Evolutionary conservation across 2,888 invertebrate species (phyloP).

Genomic region (Oligia latruncula): DNA sequence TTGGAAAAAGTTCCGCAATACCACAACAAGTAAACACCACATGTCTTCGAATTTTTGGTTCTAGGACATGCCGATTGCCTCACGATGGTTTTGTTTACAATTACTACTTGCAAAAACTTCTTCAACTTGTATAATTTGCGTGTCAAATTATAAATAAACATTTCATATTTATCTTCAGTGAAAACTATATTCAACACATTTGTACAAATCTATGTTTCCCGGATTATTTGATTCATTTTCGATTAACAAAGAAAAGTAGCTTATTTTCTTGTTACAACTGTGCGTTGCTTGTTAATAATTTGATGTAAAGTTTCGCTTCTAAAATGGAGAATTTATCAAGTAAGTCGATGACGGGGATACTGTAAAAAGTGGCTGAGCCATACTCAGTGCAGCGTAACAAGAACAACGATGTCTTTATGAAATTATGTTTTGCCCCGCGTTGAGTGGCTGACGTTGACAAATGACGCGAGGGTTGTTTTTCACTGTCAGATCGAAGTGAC

Average conservation of each 20-base stretch:
- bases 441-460: slow-evolving; percentile 88
- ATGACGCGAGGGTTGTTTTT: slow-evolving; percentile 87
- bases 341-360: slow-evolving; percentile 75
- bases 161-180: slow-evolving; percentile 7
- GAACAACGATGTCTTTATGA: slow-evolving; percentile 88
- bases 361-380: slow-evolving; percentile 72
- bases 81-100: neutral
- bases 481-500: slow-evolving; percentile 89
- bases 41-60: neutral
- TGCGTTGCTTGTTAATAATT: slow-evolving; percentile 43
- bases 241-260: slow-evolving; percentile 44
- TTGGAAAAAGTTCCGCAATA: too few relatives aligned
- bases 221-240: slow-evolving; percentile 33
- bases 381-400: slow-evolving; percentile 78
- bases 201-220: slow-evolving; percentile 5
- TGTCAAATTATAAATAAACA: slow-evolving; percentile 16
- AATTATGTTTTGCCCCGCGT: slow-evolving; percentile 87
- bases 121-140: slow-evolving; percentile 1
- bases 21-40: too few relatives aligned
- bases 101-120: neutral
- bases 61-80: neutral
- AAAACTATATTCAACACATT: slow-evolving; percentile 25
- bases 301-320: slow-evolving; percentile 22
- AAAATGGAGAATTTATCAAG: slow-evolving; percentile 65
- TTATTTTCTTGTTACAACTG: slow-evolving; percentile 13